Evolutionary conservation across 2,888 invertebrate genomes (phyloP).

Genomic region (Ferdinandea cuprea): DNA sequence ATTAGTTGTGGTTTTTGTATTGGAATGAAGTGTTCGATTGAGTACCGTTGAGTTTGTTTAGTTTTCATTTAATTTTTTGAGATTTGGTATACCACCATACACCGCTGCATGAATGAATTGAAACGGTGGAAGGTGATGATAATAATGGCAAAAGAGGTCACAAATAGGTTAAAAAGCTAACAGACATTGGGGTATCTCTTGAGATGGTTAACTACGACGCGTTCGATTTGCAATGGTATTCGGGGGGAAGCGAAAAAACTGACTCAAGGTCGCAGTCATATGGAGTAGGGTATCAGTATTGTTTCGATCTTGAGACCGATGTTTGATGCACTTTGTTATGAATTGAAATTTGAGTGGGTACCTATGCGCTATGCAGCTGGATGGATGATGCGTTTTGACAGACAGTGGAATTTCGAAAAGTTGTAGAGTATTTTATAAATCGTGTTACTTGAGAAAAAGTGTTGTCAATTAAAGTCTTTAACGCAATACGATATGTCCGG

Average conservation of each 20-base stretch:
- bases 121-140: background rate
- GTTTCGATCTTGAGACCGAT: background rate
- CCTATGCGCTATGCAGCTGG: no score
- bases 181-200: conserved; percentile 5
- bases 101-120: conserved; percentile 30
- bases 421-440: no score
- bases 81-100: background rate
- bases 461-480: no score
- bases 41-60: conserved; percentile 49
- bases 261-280: conserved; percentile 4
- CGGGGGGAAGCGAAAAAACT: background rate
- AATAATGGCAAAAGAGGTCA: conserved; percentile 8
- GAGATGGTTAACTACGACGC: background rate
- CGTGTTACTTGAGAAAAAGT: no score
- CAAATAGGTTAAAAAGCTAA: conserved; percentile 25
- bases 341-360: no score
- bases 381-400: no score
- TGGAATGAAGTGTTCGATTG: conserved; percentile 45
- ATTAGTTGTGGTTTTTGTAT: conserved; percentile 46
- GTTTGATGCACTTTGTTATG: background rate
- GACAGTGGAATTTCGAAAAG: no score
- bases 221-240: background rate
- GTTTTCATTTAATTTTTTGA: conserved; percentile 41
- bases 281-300: background rate
- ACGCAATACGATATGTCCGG: no score